These are phyloP conservation scores for Hartigia nigra DNA, from an alignment of 2,888 invertebrate genomes.

Conservation along the genomic window DNA sequence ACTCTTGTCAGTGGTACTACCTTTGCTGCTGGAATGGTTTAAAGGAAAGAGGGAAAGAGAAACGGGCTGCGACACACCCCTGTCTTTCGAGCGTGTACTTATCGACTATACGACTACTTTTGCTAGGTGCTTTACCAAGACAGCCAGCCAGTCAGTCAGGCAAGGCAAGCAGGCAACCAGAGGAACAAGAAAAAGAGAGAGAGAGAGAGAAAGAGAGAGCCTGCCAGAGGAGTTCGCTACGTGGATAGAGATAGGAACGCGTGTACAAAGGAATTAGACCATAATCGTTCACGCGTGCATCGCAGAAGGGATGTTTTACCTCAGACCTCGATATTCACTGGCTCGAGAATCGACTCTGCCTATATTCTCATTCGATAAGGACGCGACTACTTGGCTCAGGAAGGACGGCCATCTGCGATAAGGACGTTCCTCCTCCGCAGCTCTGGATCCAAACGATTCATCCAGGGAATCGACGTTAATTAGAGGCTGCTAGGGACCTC, in stretches of 20 bases:
- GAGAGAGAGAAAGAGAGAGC: neutral
- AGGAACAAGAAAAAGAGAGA: neutral
- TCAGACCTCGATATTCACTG: constrained; percentile 50
- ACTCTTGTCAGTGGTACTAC: no score
- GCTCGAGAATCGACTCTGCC: constrained; percentile 24
- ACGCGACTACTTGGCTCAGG: neutral
- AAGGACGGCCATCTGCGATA: neutral
- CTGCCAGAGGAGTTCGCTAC: constrained; percentile 48
- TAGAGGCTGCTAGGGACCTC: neutral
- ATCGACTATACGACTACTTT: constrained; percentile 54
- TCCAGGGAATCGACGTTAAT: neutral
- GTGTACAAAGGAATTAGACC: constrained; percentile 63
- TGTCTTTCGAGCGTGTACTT: constrained; percentile 62
- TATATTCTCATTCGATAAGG: neutral
- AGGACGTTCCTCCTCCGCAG: neutral
- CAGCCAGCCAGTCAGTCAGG: neutral
- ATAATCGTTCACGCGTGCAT: constrained; percentile 60
- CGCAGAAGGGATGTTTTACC: constrained; percentile 48
- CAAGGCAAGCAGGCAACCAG: neutral
- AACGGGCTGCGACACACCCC: constrained; percentile 46
- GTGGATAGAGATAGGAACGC: constrained; percentile 40
- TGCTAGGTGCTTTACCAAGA: constrained; percentile 32
- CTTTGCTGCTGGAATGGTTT: no score
- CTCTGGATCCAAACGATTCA: neutral
- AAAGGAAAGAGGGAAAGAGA: constrained; percentile 5